Conservation (phyloP, 2,113 vertebrate genomes). For the Oceanodroma tethys region DNA sequence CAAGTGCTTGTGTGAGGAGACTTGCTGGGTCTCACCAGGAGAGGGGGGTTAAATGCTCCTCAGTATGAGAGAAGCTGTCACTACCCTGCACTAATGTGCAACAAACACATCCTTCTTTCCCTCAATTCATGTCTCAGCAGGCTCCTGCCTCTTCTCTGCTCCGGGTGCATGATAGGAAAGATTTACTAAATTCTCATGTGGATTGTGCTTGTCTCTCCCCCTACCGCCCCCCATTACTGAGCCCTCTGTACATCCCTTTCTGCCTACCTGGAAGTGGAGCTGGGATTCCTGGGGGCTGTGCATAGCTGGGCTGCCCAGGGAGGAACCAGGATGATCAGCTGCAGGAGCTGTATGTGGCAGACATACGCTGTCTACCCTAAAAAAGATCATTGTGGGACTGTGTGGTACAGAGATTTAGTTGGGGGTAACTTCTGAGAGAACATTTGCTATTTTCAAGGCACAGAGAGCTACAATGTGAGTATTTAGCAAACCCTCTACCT, state of each 20-base stretch:
- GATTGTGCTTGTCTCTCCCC: neutral
- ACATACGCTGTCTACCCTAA: rapidly evolving
- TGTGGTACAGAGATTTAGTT: neutral
- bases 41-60: neutral
- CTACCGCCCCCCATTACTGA: neutral
- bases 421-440: neutral
- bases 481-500: neutral
- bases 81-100: neutral
- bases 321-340: neutral
- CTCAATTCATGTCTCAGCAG: neutral
- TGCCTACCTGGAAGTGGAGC: neutral
- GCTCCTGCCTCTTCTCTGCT: neutral
- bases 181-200: neutral
- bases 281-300: neutral
- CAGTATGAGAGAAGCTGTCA: neutral
- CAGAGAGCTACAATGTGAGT: neutral
- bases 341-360: neutral
- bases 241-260: neutral
- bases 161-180: neutral
- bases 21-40: slow-evolving; percentile 21
- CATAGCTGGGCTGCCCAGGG: neutral
- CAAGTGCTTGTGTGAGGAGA: slow-evolving; percentile 2
- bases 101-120: neutral
- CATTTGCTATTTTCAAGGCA: neutral
- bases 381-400: neutral